phyloP scores from a whole-genome alignment of 2,113 vertebrate species.

The Ceratotherium simum region DNA sequence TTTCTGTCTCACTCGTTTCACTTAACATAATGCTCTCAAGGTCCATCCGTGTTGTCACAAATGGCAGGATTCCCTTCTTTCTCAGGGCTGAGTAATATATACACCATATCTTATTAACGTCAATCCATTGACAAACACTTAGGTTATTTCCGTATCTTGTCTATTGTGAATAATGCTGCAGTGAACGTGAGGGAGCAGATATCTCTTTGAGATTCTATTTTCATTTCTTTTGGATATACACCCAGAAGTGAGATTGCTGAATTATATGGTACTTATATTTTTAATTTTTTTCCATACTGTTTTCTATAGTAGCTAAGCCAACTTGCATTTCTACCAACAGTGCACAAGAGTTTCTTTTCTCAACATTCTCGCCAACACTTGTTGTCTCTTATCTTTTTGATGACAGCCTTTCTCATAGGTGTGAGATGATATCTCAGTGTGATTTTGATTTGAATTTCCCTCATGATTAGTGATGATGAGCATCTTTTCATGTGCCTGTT shows the following conservation, averaged over 20 bases:
- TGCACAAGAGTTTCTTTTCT: neutral
- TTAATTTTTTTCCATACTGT: neutral
- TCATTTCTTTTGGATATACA: neutral
- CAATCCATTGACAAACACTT: neutral
- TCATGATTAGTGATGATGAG: neutral
- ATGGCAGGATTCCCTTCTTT: neutral
- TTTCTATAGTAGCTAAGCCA: neutral
- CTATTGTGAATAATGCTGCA: neutral
- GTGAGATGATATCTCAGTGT: neutral
- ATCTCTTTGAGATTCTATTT: neutral
- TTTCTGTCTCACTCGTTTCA: neutral
- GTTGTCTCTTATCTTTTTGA: neutral
- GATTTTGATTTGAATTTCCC: neutral
- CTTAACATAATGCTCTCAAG: neutral
- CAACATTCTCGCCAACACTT: neutral
- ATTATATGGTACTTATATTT: neutral
- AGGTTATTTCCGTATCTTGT: neutral
- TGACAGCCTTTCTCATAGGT: neutral
- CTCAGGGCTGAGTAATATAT: neutral
- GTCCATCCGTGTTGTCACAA: neutral
- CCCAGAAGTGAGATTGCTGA: neutral
- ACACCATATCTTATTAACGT: no score
- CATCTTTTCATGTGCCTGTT: neutral
- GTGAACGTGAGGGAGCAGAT: neutral
- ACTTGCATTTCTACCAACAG: neutral